These are phyloP conservation scores for Atlantisia rogersi DNA, from an alignment of 2,113 vertebrate species.

Conservation along the genomic window DNA sequence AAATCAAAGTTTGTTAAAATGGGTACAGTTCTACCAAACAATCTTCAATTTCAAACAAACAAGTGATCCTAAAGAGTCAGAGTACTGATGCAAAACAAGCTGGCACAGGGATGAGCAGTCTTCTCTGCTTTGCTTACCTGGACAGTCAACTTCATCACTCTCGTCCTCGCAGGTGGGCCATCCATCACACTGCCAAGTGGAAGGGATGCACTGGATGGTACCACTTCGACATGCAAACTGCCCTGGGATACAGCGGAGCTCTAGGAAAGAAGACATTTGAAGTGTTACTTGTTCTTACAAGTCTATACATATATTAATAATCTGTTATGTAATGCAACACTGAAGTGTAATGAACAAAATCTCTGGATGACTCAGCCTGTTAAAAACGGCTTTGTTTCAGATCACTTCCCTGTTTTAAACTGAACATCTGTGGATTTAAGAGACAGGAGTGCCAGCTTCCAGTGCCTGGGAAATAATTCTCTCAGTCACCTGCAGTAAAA, in stretches of 20 bases:
- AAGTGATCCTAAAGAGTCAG: not conserved
- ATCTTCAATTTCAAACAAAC: not conserved
- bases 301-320: not conserved
- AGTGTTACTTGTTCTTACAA: not conserved
- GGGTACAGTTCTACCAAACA: not conserved
- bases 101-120: not conserved
- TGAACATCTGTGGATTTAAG: not conserved
- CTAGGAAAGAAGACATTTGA: constrained; percentile 67
- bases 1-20: not conserved
- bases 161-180: constrained; percentile 94
- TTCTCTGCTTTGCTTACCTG: constrained; percentile 77
- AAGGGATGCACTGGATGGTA: constrained; percentile 94
- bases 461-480: not conserved
- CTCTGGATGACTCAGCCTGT: not conserved
- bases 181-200: constrained; percentile 94
- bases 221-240: constrained; percentile 97
- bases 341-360: rapidly evolving
- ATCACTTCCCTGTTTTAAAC: not conserved
- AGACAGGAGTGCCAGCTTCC: not conserved
- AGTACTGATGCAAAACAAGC: not conserved
- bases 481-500: not conserved
- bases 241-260: constrained; percentile 89
- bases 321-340: rapidly evolving
- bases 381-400: not conserved
- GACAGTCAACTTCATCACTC: constrained; percentile 95